A percentile compares a stretch with the other conserved stretches of the same genome.
phyloP scores from a whole-genome alignment of 1,140 invertebrate genomes.

The Drosophila willistoni region DNA sequence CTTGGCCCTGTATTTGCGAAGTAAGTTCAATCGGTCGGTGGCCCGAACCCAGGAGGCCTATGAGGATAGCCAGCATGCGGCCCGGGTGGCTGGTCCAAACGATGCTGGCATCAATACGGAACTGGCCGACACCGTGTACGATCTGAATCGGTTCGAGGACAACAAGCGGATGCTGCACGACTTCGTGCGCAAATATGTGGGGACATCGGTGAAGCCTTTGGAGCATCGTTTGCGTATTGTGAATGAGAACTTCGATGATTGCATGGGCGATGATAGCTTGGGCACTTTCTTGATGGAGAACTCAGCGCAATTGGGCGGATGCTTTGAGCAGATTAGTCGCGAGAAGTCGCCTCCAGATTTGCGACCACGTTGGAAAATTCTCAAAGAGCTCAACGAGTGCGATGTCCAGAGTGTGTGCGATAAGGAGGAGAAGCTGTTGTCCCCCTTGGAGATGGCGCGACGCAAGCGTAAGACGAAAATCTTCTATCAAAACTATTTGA shows the following conservation, averaged over 20 bases:
- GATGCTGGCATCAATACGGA: conserved; percentile 35
- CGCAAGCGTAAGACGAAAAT: conserved; percentile 61
- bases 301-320: conserved; percentile 25
- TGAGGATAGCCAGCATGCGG: conserved; percentile 28
- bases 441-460: conserved; percentile 60
- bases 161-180: conserved; percentile 56
- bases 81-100: neutral
- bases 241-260: conserved; percentile 66
- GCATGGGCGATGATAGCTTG: conserved; percentile 47
- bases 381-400: conserved; percentile 51
- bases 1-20: conserved; percentile 37
- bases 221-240: conserved; percentile 50
- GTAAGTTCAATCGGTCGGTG: conserved; percentile 48
- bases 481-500: conserved; percentile 69
- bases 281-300: conserved; percentile 57
- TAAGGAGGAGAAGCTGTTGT: conserved; percentile 41
- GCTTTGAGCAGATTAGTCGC: conserved; percentile 38
- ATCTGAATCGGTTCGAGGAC: conserved; percentile 70
- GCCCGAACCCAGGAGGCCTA: conserved; percentile 31
- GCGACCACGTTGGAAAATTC: conserved; percentile 51
- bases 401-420: conserved; percentile 63
- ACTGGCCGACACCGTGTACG: conserved; percentile 62
- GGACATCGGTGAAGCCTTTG: conserved; percentile 52
- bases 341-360: conserved; percentile 12
- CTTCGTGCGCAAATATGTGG: conserved; percentile 37